These are phyloP conservation scores for Sepioteuthis lessoniana DNA, from an alignment of 2,888 invertebrate species.

Conservation along the genomic window DNA sequence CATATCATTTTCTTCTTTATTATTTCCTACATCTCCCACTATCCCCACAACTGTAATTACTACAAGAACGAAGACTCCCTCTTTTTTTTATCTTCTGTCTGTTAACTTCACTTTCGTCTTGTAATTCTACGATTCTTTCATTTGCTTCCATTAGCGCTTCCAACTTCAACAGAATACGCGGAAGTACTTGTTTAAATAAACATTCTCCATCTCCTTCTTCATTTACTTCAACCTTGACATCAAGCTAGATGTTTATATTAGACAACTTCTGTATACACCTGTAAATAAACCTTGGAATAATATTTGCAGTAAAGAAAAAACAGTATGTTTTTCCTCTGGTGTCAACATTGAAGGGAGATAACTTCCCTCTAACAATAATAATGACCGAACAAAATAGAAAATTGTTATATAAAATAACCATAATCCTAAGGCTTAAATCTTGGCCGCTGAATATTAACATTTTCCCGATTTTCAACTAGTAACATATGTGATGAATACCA, in stretches of 20 bases:
- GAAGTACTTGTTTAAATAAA: background rate
- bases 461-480: background rate
- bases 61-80: too few relatives aligned
- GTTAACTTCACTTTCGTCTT: too few relatives aligned
- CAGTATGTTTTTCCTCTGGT: background rate
- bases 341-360: background rate
- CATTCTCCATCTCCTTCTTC: background rate
- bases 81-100: too few relatives aligned
- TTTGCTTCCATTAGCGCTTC: background rate
- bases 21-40: too few relatives aligned
- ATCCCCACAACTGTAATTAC: too few relatives aligned
- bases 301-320: background rate
- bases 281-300: background rate
- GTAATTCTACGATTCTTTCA: background rate
- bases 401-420: background rate
- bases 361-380: background rate
- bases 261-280: background rate
- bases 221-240: constrained; percentile 18
- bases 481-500: too few relatives aligned
- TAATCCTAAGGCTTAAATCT: background rate
- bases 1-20: too few relatives aligned
- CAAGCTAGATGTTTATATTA: background rate
- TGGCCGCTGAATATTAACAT: background rate
- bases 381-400: background rate
- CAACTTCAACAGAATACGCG: background rate